phyloP scores from a whole-genome alignment of 2,888 invertebrate genomes.

The Plebejus argus region DNA sequence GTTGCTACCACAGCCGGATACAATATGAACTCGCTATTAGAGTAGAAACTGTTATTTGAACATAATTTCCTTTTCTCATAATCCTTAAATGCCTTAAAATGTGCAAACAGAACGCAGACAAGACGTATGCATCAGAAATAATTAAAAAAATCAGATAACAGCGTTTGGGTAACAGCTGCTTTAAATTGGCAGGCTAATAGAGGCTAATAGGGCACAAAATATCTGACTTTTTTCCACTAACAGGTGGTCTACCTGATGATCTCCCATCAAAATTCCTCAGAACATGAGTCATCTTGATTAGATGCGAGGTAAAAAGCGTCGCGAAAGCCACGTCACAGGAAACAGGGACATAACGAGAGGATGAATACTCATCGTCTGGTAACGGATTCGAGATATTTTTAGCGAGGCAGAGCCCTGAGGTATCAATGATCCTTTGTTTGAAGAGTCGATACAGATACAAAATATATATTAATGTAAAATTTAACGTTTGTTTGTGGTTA shows the following conservation, averaged over 20 bases:
- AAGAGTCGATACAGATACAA: not conserved
- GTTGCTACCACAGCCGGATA: too few species aligned
- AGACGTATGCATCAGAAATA: not conserved
- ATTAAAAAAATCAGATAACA: not conserved
- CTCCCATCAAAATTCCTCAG: not conserved
- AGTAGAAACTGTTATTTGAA: too few species aligned
- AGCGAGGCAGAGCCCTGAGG: slow-evolving; percentile 37
- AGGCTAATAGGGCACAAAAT: not conserved
- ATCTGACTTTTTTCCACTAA: not conserved
- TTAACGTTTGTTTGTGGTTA: too few species aligned
- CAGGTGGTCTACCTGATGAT: not conserved
- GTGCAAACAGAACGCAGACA: too few species aligned
- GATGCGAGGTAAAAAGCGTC: not conserved
- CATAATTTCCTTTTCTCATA: too few species aligned
- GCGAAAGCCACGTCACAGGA: slow-evolving; percentile 26
- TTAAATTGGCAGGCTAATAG: not conserved
- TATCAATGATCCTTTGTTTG: slow-evolving; percentile 38
- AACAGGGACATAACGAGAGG: slow-evolving; percentile 20
- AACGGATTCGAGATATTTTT: slow-evolving; percentile 39
- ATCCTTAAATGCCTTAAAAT: too few species aligned
- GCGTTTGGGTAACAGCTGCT: not conserved
- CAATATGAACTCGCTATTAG: too few species aligned
- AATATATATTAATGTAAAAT: too few species aligned
- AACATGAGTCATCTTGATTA: slow-evolving; percentile 3
- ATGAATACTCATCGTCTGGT: slow-evolving; percentile 26